A percentile compares a stretch with the other conserved stretches of the same genome.
Conservation (phyloP, 1,140 invertebrate genomes). For the Macrocentrus cingulum region DNA sequence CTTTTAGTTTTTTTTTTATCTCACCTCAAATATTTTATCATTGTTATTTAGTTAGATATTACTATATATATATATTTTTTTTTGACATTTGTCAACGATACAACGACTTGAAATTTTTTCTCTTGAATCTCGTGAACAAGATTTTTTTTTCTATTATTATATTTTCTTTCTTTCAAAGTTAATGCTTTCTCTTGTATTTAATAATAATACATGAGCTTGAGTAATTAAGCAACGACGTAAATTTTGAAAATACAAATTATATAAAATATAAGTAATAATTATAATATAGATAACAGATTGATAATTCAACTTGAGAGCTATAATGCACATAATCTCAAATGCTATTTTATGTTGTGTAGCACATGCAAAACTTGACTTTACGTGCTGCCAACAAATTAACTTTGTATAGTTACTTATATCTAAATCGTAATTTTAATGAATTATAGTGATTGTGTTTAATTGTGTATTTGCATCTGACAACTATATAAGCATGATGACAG, state of each 20-base stretch:
- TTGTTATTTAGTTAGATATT: slow-evolving; percentile 7
- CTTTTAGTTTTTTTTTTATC: slow-evolving; percentile 2
- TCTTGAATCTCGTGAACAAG: neutral
- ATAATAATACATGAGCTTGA: neutral
- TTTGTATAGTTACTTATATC: no score
- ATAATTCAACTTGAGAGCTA: no score
- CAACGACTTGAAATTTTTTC: slow-evolving; percentile 24
- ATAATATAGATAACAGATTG: neutral
- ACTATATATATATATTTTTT: slow-evolving; percentile 21
- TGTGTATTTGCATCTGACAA: no score
- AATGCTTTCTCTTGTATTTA: slow-evolving; percentile 9
- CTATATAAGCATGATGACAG: no score
- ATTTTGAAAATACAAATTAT: slow-evolving; percentile 9
- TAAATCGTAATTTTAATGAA: no score
- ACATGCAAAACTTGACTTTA: no score
- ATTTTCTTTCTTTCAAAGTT: neutral
- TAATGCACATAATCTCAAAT: no score
- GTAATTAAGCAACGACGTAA: slow-evolving; percentile 1
- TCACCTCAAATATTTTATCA: neutral
- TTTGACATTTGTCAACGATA: slow-evolving; percentile 16
- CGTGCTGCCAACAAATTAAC: no score
- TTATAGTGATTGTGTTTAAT: no score
- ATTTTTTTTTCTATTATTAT: no score
- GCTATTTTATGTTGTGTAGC: no score
- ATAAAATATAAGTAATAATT: slow-evolving; percentile 6